Base-by-base conservation (phyloP, 2,888 invertebrate genomes). In the Volucella bombylans region DNA sequence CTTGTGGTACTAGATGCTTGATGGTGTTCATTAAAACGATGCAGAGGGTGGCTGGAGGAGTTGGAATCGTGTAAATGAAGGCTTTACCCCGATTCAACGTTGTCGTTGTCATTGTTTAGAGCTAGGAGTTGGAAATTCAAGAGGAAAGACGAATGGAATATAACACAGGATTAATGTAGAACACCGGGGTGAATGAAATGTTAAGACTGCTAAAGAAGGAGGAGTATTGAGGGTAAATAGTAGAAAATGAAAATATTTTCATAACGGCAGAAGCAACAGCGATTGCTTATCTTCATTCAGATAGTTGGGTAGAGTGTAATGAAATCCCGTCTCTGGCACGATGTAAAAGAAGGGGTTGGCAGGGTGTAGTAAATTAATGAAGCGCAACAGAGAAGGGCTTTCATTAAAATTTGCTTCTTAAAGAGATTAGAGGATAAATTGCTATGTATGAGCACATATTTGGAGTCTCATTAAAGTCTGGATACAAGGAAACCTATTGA, bases 191-290 rank as follows among this genome's bases (percentile, higher is more conserved):
- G 79, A 80, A 69, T 83, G 74, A 41, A 74, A 69, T 74, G 62
- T 43, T 50, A 64, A 67, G 47, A 59, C 49, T 59, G 43, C 39
- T 71, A 23, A 50, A 10, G 4, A 38, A 12, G 43, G 43, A 8
- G 1, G 11, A 52, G 71, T 23, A 54, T 14, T 15, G 52, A 31
- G 52, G 52, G 72, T 72, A 74, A 74, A 69, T 69, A 69, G 14
- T 39, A 31, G 81, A 81, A 81, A 81, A 73, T 73, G 59, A 69
- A 64, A 68, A 82, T 57, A 73, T 83, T 83, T 83, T 45, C 80
- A 80, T 61, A 74, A 59, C 45, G 47, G 45, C 50, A 38, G 47
- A 45, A 74, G 52, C 45, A 41, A 39, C 50, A 38, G 54, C 50
- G 82, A 64, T 79, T 59, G 64, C 82, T 83, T 83, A 74, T 79